These are phyloP conservation scores for Laspeyria flexula DNA, from an alignment of 2,888 invertebrate species.

Conservation along the genomic window DNA sequence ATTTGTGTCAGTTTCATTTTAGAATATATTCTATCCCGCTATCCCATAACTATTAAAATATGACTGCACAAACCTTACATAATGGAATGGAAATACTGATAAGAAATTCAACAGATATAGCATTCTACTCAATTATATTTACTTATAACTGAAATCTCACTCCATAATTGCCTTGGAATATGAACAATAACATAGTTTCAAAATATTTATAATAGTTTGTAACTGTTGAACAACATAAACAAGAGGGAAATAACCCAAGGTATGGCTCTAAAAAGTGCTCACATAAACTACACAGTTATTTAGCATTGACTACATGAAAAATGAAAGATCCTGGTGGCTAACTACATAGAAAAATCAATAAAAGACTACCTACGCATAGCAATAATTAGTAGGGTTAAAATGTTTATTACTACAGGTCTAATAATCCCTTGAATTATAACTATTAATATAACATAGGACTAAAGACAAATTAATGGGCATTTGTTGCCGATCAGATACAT, in stretches of 20 bases:
- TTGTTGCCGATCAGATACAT: constrained; percentile 7
- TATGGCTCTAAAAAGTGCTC: neutral
- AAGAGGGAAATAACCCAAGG: neutral
- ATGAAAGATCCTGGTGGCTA: neutral
- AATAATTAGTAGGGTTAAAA: constrained; percentile 10
- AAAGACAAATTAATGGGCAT: neutral
- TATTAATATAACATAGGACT: neutral
- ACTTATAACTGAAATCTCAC: neutral
- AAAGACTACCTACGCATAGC: constrained; percentile 12
- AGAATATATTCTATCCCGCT: neutral
- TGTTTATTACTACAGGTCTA: neutral
- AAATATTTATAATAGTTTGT: neutral
- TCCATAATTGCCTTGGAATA: neutral
- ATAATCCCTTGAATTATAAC: neutral
- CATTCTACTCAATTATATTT: neutral
- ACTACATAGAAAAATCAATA: constrained; percentile 31
- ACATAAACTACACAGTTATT: neutral
- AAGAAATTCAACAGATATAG: neutral
- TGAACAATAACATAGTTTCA: neutral
- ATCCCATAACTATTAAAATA: neutral
- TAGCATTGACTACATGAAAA: neutral
- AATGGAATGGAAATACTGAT: neutral
- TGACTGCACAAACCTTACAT: neutral
- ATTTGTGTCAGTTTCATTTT: constrained; percentile 16
- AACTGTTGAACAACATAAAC: constrained; percentile 25